phyloP scores from a whole-genome alignment of 2,888 invertebrate species.

The Pimpla rufipes region DNA sequence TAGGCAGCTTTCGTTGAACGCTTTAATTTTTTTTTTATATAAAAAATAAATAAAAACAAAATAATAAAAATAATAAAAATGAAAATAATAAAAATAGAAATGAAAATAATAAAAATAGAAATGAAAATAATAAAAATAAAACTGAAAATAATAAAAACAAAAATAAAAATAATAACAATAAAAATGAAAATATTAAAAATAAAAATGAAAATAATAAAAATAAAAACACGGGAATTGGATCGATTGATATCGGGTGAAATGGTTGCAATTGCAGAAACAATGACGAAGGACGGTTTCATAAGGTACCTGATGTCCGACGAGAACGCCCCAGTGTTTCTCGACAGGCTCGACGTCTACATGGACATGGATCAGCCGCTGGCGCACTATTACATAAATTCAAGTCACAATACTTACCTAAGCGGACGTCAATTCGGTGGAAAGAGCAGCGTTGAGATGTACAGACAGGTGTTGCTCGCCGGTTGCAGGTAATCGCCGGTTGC shows the following conservation, averaged over 20 bases:
- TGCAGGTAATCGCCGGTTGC: constrained; percentile 90
- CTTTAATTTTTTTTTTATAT: too few species aligned
- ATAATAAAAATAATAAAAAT: too few species aligned
- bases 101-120: neutral
- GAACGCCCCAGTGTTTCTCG: constrained; percentile 99
- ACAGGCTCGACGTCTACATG: constrained; percentile 98
- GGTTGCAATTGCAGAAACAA: constrained; percentile 88
- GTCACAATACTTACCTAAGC: constrained; percentile 97
- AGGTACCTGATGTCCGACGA: constrained; percentile 99
- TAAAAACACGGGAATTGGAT: neutral
- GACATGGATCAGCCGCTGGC: constrained; percentile 99
- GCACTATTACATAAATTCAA: constrained; percentile 99
- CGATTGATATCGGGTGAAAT: neutral
- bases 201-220: too few species aligned
- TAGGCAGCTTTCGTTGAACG: constrained; percentile 85
- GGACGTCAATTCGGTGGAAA: constrained; percentile 99
- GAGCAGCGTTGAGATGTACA: constrained; percentile 99
- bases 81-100: too few species aligned
- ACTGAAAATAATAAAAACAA: too few species aligned
- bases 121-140: constrained; percentile 3
- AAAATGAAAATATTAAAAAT: too few species aligned
- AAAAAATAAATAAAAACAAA: too few species aligned
- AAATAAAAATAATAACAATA: too few species aligned
- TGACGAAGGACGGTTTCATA: constrained; percentile 98
- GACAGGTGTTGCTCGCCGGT: constrained; percentile 98